A percentile compares a stretch with the other conserved stretches of the same genome.
These are phyloP conservation scores for Drosophila tsacasi DNA, from an alignment of 1,140 invertebrate species.

Conservation along the genomic window DNA sequence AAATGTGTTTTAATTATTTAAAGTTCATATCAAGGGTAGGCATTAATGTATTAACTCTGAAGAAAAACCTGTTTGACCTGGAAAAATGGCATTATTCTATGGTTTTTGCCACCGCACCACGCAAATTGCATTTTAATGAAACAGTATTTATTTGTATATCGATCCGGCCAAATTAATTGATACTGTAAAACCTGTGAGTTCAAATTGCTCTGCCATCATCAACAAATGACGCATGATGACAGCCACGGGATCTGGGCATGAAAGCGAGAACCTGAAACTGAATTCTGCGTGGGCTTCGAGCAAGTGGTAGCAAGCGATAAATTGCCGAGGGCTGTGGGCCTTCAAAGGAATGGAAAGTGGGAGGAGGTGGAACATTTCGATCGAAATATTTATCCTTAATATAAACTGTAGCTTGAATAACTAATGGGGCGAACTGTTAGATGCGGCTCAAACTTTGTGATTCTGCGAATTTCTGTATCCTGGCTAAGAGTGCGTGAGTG, in stretches of 20 bases:
- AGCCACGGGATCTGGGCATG: conserved; percentile 12
- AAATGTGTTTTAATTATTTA: neutral
- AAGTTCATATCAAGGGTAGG: neutral
- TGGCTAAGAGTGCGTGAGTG: neutral
- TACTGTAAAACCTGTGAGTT: conserved; percentile 16
- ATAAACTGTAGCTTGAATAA: neutral
- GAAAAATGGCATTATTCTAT: neutral
- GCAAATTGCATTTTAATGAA: conserved; percentile 63
- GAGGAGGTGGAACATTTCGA: neutral
- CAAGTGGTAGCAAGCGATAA: conserved; percentile 7
- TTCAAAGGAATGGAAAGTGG: neutral
- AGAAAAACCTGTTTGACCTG: neutral
- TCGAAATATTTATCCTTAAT: neutral
- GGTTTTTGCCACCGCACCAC: neutral
- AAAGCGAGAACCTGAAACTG: conserved; percentile 15
- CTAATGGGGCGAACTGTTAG: neutral
- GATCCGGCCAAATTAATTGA: conserved; percentile 26
- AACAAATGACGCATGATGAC: conserved; percentile 30
- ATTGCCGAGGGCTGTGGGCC: conserved; percentile 7
- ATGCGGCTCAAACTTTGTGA: neutral
- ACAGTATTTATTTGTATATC: conserved; percentile 72
- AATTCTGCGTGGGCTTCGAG: conserved; percentile 6
- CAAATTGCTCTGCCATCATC: conserved; percentile 16
- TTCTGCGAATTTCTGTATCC: neutral
- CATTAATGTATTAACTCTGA: neutral